Evolutionary conservation across 2,113 vertebrate genomes (phyloP).

Genomic region (Leptobrachium leishanense): DNA sequence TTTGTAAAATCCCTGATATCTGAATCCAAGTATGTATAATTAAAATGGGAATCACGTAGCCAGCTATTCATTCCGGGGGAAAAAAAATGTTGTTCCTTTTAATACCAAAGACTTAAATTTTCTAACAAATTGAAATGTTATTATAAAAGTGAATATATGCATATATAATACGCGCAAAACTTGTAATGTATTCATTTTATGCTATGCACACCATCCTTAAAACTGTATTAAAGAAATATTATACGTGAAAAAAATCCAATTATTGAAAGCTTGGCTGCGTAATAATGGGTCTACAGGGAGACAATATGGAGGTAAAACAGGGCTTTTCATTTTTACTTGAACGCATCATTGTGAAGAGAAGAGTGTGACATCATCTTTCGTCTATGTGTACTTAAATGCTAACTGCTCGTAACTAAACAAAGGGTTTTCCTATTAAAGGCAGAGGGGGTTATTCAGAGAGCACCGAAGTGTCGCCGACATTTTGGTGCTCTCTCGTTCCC

Average conservation of each 20-base stretch:
- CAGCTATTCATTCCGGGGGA: background rate
- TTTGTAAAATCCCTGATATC: background rate
- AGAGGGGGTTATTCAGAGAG: no score
- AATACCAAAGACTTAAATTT: no score
- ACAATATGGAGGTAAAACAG: background rate
- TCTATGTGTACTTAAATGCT: no score
- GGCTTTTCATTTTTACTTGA: no score
- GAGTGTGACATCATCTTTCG: no score
- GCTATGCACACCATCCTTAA: background rate
- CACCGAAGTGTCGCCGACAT: no score
- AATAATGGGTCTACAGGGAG: background rate
- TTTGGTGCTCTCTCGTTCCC: no score
- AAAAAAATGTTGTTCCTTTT: background rate
- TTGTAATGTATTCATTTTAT: background rate
- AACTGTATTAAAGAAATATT: background rate
- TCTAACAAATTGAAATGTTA: background rate
- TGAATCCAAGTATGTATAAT: background rate
- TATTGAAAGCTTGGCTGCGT: background rate
- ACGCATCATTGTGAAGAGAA: no score
- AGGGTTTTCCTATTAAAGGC: no score
- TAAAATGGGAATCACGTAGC: background rate
- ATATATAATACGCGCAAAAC: background rate
- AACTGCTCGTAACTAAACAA: no score
- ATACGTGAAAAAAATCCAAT: background rate
- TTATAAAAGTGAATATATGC: conserved; percentile 6